Evolutionary conservation across 2,797 vertebrate species (phyloP), one percentile per base, ranked within the genome.

Genomic region (Phyllotis vaccarum): DNA sequence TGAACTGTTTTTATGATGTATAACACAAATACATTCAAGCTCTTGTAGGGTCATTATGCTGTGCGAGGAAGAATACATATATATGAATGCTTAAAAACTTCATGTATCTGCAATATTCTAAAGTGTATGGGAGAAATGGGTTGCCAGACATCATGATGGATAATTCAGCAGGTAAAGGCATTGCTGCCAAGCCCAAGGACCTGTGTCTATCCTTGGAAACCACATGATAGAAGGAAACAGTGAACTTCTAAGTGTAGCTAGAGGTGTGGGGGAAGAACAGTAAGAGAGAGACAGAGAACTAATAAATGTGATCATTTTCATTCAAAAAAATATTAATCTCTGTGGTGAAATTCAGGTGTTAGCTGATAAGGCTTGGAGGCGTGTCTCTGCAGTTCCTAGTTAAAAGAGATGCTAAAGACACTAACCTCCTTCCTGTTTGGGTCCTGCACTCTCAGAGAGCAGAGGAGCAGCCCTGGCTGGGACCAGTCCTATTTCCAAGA

Each of bases 11-110:
- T 75, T 11, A 17, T 7, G 93, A 75, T 78, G 22, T 88, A 19
- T 87, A 80, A 93, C 43, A 82, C 54, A 66, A 92, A 81, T 40
- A 70, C 56, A 75, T 34, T 86, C 12, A 70, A 87, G 16, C 14
- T 76, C 74, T 86, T 91, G 22, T 27, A 54, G 37, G 75, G 13
- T 1, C 16, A 82, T 56, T 78, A 31, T 9, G 58, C 21, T 54
- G 37, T 83, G 60, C 76, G 81, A 70, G 92, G 43, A 92, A 86
- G 31, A 81, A 19, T 58, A 3, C 3, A 54, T 29, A 74, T 0
- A 75, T 5, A 58, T 5, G 3, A 90, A 91, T 91, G 68, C 75
- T 91, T 74, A 74, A 86, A 83, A 91, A 52, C 19, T 24, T 68
- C 29, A 9, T 74, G n/a, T 60, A 58, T 82, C 83, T 82, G 62